Percentiles rank a stretch among this genome's conserved stretches.
These are phyloP conservation scores for Philopotamus ludificatus DNA, from an alignment of 1,140 invertebrate genomes.

Conservation along the genomic window DNA sequence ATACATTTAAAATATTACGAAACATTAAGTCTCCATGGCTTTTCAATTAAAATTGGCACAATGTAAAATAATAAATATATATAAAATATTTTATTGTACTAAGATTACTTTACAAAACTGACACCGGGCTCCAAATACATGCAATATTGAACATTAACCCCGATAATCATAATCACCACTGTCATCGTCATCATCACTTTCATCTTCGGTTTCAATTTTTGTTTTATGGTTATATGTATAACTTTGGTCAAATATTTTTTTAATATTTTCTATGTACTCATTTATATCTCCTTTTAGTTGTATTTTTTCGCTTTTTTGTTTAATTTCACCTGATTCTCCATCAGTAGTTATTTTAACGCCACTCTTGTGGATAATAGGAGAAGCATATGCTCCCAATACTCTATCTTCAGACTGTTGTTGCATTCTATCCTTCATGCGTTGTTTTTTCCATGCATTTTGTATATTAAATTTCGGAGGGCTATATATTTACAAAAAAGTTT, in stretches of 20 bases:
- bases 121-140: constrained; percentile 17
- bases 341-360: constrained; percentile 47
- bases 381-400: constrained; percentile 50
- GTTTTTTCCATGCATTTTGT: constrained; percentile 51
- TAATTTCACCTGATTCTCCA: constrained; percentile 42
- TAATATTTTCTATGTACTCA: constrained; percentile 27
- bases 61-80: too few relatives aligned
- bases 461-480: constrained; percentile 54
- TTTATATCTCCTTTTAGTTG: constrained; percentile 28
- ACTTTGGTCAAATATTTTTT: constrained; percentile 11
- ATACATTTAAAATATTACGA: too few relatives aligned
- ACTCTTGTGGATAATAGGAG: constrained; percentile 44
- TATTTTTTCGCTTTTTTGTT: constrained; percentile 1
- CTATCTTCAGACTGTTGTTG: constrained; percentile 5
- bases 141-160: neutral
- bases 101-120: too few relatives aligned
- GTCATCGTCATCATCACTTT: constrained; percentile 16
- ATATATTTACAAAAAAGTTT: constrained; percentile 21
- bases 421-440: constrained; percentile 47
- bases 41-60: too few relatives aligned
- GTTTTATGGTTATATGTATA: neutral
- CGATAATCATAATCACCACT: constrained; percentile 25
- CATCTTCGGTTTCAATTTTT: neutral
- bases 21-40: too few relatives aligned
- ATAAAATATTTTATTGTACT: too few relatives aligned